Percentiles rank a stretch among this genome's conserved stretches.
Conservation (phyloP, 2,113 vertebrate species). For the Antennarius striatus region DNA sequence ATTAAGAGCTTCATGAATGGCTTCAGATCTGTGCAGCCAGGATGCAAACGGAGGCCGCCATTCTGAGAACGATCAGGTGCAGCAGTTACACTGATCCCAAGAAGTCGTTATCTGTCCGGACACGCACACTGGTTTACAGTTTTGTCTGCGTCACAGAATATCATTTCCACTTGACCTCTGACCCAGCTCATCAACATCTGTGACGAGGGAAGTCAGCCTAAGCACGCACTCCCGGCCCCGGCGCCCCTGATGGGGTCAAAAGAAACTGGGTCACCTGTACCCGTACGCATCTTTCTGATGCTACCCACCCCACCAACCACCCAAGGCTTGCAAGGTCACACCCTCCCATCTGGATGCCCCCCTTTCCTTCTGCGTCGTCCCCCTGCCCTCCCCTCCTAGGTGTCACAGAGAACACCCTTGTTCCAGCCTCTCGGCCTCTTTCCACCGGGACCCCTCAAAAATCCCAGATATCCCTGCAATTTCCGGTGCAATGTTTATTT, state of each 20-base stretch:
- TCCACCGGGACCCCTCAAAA: constrained; percentile 78
- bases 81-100: constrained; percentile 2
- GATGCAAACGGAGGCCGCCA: background rate
- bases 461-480: constrained; percentile 83
- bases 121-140: background rate
- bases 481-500: constrained; percentile 84
- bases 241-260: constrained; percentile 46
- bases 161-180: constrained; percentile 38
- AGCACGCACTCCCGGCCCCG: constrained; percentile 12
- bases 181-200: background rate
- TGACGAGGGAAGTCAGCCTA: constrained; percentile 16
- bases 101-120: constrained; percentile 15
- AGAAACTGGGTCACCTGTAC: constrained; percentile 64
- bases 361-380: constrained; percentile 24
- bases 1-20: constrained; percentile 29
- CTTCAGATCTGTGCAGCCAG: constrained; percentile 14
- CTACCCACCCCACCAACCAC: constrained; percentile 41
- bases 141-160: constrained; percentile 28
- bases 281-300: constrained; percentile 31
- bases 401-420: constrained; percentile 78
- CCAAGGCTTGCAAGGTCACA: constrained; percentile 42
- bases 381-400: constrained; percentile 60
- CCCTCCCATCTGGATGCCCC: constrained; percentile 39
- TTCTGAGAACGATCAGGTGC: constrained; percentile 16
- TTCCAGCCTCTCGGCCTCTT: constrained; percentile 63